Evolutionary conservation across 2,797 vertebrate species (phyloP), one percentile per base, ranked within the genome.

Genomic region (Sebastes oblongus): DNA sequence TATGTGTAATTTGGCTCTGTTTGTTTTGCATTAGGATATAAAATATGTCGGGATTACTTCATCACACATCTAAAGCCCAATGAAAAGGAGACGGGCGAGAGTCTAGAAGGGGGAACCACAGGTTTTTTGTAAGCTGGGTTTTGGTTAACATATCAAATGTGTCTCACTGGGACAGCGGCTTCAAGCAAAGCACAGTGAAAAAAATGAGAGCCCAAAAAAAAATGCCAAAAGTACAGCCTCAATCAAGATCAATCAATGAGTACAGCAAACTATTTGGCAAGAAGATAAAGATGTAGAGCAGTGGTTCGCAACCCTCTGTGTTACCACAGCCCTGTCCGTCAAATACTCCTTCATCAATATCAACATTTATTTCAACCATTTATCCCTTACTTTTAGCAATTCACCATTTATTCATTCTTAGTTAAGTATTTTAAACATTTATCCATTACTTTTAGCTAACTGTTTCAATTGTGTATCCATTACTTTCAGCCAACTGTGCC

Each of bases 1-100:
- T 89, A 89, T 88, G 84, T 66, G 86, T 90, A 85, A 91, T 88
- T 89, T 89, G 86, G 86, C 79, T 85, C 68, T 79, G 89, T 92
- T 95, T 93, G 86, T 87, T 89, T 90, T 91, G 90, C 86, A 89
- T 93, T 92, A 92, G 74, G 78, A 86, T 88, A 90, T 91, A 90
- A 93, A 92, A 91, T 90, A 90, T 91, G 86, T 84, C 27, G 52
- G 81, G 82, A 93, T 91, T 86, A 91, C 90, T 88, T 91, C 88
- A 91, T 92, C 87, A 87, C 82, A 92, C 87, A 82, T 91, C 85
- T 87, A 66, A 90, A 90, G 81, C 67, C 71, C 68, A 25, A 30
- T 60, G 78, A 84, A 86, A 85, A 42, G 56, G 80, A 91, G 88
- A 91, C 30, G 82, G 88, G 81, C 24, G 64, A 81, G 71, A 87